Evolutionary conservation across 37 sponge, comb jelly and placozoan genomes (phyloP).

Genomic region (Lycopodina hypogea): DNA sequence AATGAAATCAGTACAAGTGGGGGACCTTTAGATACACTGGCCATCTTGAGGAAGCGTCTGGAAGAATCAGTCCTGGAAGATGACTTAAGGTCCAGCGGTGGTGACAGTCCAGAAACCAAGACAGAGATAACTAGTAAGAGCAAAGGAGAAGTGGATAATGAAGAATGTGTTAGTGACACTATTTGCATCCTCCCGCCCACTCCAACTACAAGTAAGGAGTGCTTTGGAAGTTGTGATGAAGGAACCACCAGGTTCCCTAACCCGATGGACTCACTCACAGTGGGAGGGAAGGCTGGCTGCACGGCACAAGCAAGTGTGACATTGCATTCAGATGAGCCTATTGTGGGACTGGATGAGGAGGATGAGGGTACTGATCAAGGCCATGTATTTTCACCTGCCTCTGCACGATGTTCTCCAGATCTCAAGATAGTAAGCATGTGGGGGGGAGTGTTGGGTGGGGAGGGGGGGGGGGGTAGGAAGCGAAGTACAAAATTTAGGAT

Average conservation of each 20-base stretch:
- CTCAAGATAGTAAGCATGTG: background rate
- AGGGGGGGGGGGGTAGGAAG: no score
- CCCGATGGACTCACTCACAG: background rate
- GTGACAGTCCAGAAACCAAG: background rate
- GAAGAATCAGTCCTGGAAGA: conserved; percentile 14
- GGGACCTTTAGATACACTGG: conserved; percentile 13
- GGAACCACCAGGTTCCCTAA: background rate
- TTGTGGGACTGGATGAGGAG: background rate
- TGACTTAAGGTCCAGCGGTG: background rate
- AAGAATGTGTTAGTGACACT: background rate
- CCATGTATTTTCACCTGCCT: background rate
- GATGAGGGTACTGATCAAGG: background rate
- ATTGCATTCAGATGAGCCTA: background rate
- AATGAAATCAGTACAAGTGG: background rate
- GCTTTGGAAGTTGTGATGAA: background rate
- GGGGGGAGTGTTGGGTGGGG: background rate
- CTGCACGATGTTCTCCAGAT: conserved; percentile 1
- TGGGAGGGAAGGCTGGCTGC: background rate
- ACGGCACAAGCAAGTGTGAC: background rate
- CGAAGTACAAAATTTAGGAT: no score
- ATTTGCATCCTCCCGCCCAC: conserved; percentile 45
- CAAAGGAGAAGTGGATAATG: background rate
- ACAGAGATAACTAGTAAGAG: background rate
- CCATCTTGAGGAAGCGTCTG: conserved; percentile 27
- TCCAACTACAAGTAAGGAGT: conserved; percentile 9